These are phyloP conservation scores for silkworm (Bombyx mori) DNA, from an alignment of 1,140 invertebrate genomes.

Conservation along the genomic window ASM3026992v2 NC_085107.1:15174501-15175000, in stretches of 20 bases:
- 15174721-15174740: slow-evolving; percentile 11
- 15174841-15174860: slow-evolving; percentile 1
- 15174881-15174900: too few relatives aligned
- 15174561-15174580: slow-evolving; percentile 36
- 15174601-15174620: slow-evolving; percentile 29
- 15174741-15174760: slow-evolving; percentile 7
- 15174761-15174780: slow-evolving; percentile 2
- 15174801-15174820: slow-evolving; percentile 59
- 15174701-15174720: slow-evolving; percentile 28
- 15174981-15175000: slow-evolving; percentile 1
- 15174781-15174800: slow-evolving; percentile 53
- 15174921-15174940: too few relatives aligned
- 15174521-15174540: slow-evolving; percentile 14
- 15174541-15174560: slow-evolving; percentile 10
- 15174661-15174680: slow-evolving; percentile 29
- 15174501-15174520: slow-evolving; percentile 57
- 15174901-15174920: too few relatives aligned
- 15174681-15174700: slow-evolving; percentile 35
- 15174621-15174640: slow-evolving; percentile 38
- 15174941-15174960: too few relatives aligned
- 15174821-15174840: slow-evolving; percentile 4
- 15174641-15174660: slow-evolving; percentile 33
- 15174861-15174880: too few relatives aligned
- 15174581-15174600: slow-evolving; percentile 66
- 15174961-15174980: too few relatives aligned